Evolutionary conservation across 2,113 vertebrate species (phyloP), one percentile per base, ranked within the genome.

Genomic region (Elaphurus davidianus): DNA sequence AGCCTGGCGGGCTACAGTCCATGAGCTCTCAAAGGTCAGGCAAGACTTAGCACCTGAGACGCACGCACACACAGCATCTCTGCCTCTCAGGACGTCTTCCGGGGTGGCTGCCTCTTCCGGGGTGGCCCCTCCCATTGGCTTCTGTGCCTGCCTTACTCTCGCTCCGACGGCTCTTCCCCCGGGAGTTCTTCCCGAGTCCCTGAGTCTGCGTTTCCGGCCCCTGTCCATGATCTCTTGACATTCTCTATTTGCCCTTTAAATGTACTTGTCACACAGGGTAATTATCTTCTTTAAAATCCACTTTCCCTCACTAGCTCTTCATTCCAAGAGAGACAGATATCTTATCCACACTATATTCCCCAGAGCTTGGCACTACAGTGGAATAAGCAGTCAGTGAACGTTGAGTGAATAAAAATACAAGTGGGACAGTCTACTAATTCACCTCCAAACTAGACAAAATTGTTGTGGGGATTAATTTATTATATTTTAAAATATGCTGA

Each of bases 61-160:
- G 0, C 5, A 6, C 0, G 11, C 36, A 0, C 0, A 36, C 6
- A 1, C 7, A 36, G 14, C 33, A 25, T 11, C 36, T 64, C 40
- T 36, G 14, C 11, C 23, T 36, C 25, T 9, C 17, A 30, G 43
- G 45, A 30, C 19, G 52, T 57, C 64, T 28, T 7, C 23, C 25
- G 47, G 36, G 12, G 4, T 33, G 55, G 36, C n/a, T 40, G 40
- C 40, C 40, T 57, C 64, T 28, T 6, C 23, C 25, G 47, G 36
- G 12, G 4, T 33, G 55, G 36, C n/a, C 57, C 55, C 85, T 47
- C 23, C 30, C 6, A 15, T 1, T 23, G 14, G 2, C n/a, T 21
- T 45, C 23, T 7, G 19, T 33, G 13, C 23, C 54, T 62, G 28
- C 16, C 74, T 45, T 62, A 19, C 50, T 52, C 14, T 79, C 9